These are phyloP conservation scores for Darevskia mixta DNA, from an alignment of 2,797 vertebrate genomes.

Conservation along the genomic window DNA sequence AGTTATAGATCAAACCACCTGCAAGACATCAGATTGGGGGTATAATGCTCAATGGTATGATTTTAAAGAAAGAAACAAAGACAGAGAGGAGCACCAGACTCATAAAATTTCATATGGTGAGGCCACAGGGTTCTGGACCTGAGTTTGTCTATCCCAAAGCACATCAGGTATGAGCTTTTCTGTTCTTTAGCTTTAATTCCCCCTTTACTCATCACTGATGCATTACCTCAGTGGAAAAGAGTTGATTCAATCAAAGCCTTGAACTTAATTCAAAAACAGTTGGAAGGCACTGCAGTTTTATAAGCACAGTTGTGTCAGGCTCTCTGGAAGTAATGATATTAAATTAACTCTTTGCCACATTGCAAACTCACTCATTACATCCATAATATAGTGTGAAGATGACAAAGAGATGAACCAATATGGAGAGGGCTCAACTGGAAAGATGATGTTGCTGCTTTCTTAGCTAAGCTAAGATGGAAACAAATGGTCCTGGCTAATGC, in stretches of 20 bases:
- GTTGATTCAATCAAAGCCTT: background rate
- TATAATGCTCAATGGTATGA: too few species aligned
- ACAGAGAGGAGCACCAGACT: too few species aligned
- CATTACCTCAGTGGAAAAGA: background rate
- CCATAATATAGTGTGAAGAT: background rate
- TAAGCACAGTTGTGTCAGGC: background rate
- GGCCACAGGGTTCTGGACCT: too few species aligned
- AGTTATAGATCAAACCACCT: too few species aligned
- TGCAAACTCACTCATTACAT: background rate
- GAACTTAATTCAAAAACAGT: background rate
- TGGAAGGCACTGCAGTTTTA: background rate
- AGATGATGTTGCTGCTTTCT: background rate
- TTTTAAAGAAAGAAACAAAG: too few species aligned
- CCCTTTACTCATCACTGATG: background rate
- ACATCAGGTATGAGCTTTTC: background rate
- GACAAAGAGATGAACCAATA: slow-evolving; percentile 1
- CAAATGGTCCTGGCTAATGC: background rate
- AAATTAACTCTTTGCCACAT: background rate
- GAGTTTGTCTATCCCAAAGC: too few species aligned
- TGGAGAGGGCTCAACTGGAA: background rate
- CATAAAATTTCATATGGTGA: too few species aligned
- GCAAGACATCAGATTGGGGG: too few species aligned
- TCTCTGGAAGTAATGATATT: background rate
- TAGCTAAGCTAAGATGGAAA: background rate
- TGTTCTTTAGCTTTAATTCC: background rate